Evolutionary conservation across 2,113 vertebrate species (phyloP), one percentile per base, ranked within the genome.

Genomic region (Mobula hypostoma): DNA sequence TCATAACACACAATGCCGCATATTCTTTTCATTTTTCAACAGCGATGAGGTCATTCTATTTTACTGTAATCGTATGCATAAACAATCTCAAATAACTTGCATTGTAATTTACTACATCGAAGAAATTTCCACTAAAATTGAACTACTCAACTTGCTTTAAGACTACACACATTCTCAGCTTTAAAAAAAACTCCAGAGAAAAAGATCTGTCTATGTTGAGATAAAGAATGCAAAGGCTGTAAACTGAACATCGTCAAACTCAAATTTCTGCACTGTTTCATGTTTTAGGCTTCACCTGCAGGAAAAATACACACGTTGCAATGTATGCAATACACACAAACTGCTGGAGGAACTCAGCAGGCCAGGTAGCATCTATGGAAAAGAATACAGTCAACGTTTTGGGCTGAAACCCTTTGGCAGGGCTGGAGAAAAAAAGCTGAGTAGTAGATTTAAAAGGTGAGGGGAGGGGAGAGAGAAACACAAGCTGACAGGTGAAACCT

Each of bases 1-100:
- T 61, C 29, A 87, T 87, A 48, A 61, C 56, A 61, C 83, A 87
- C 27, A 87, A 87, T 87, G 83, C 83, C 27, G 56, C 24, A 92
- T 40, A 36, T 92, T 92, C 63, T 70, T 92, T 70, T 92, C 66
- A 17, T 92, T 40, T 32, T 92, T 70, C 87, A 32, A n/a, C 85
- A 36, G 36, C 36, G 88, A 70, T 70, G n/a, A 92, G 68, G n/a
- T 70, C 66, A 70, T 40, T 40, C 88, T 21, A 21, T 36, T 40
- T 92, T 63, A 40, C 66, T 70, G 15, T 21, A 48, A 68, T 36
- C 32, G 63, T 66, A 90, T 90, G 87, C 87, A 90, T 90, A 90
- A 90, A 90, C 61, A 66, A 87, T 61, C n/a, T 36, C 32, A 92
- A 70, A 68, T 92, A 72, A 92, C 70, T 21, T 70, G 36, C 66